Evolutionary conservation across 2,113 vertebrate species (phyloP), one percentile per base, ranked within the genome.

Genomic region (Rostratula benghalensis): DNA sequence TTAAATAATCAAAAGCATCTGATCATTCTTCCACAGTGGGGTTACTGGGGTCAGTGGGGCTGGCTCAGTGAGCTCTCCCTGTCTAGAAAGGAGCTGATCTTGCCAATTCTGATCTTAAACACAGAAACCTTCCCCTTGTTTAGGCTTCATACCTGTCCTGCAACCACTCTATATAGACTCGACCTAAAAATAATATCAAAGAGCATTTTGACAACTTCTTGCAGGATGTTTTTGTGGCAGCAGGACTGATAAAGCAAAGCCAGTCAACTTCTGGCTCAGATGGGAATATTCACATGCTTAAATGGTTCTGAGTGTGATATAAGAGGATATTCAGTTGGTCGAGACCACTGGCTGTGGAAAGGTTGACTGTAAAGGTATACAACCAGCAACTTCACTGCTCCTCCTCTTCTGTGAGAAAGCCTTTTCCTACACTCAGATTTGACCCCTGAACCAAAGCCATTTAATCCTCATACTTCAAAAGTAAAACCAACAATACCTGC

Each of bases 401-500:
- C n/a, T 61, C n/a, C 61, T 63, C 60, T 46, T 86, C 71, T 77
- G 31, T 51, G 45, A 61, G 35, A 51, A 18, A 67, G 24, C 10
- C 46, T 28, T 83, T 79, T 33, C 31, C 48, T 56, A 50, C 22
- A 54, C 11, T 73, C 46, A 70, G 61, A 51, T 60, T 20, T 48
- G 37, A 60, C 16, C 57, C 35, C 88, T 17, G 30, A 79, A 92
- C 91, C 4, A 46, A 30, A 61, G 39, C 31, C 15, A 53, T 64
- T 92, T 60, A 67, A 91, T 33, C 64, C 51, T 39, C 39, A 11
- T 39, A 39, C 39, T 11, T 39, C 39, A 39, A 39, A n/a, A n/a
- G n/a, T n/a, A 90, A 96, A 93, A 18, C 19, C 56, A 3, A 86
- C 76, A 78, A 90, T 98, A 99, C 99, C 99, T 90, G 99, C 39